These are phyloP conservation scores for Cochlearius cochlearius DNA, from an alignment of 2,113 vertebrate species.

Conservation along the genomic window DNA sequence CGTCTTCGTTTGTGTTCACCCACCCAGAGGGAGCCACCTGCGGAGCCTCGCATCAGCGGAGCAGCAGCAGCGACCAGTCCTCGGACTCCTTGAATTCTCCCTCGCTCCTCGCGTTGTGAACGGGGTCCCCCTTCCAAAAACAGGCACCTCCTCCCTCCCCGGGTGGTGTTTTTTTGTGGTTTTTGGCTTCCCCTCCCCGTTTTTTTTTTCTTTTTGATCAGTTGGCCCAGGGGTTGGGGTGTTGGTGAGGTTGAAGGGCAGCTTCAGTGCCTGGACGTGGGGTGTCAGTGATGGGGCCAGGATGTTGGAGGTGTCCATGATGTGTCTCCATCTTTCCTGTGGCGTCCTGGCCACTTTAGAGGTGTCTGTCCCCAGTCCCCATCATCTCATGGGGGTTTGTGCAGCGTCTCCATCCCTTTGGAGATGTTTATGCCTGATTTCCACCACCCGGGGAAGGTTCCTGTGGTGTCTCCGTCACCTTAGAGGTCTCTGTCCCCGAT, in stretches of 20 bases:
- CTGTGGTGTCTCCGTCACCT: not conserved
- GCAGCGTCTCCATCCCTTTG: not conserved
- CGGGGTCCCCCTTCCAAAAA: not conserved
- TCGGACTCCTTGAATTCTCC: conserved; percentile 96
- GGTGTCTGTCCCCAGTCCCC: no score
- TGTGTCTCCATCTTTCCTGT: no score
- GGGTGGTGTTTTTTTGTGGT: not conserved
- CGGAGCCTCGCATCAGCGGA: conserved; percentile 90
- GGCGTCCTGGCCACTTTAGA: no score
- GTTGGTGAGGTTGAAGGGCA: not conserved
- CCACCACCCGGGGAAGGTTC: no score
- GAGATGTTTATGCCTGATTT: not conserved
- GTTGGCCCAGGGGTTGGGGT: not conserved
- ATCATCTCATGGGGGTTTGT: fast-evolving
- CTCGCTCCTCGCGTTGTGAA: conserved; percentile 94
- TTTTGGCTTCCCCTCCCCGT: not conserved
- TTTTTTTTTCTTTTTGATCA: not conserved
- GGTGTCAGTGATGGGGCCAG: no score
- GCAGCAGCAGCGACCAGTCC: conserved; percentile 94
- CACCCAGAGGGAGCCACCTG: conserved; percentile 95
- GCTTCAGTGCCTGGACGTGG: no score
- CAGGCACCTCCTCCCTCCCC: not conserved
- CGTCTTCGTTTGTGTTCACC: conserved; percentile 99
- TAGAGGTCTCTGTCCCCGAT: not conserved
- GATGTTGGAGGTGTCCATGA: not conserved